phyloP scores from a whole-genome alignment of 2,888 invertebrate genomes.

The Drosophila neotestacea region DNA sequence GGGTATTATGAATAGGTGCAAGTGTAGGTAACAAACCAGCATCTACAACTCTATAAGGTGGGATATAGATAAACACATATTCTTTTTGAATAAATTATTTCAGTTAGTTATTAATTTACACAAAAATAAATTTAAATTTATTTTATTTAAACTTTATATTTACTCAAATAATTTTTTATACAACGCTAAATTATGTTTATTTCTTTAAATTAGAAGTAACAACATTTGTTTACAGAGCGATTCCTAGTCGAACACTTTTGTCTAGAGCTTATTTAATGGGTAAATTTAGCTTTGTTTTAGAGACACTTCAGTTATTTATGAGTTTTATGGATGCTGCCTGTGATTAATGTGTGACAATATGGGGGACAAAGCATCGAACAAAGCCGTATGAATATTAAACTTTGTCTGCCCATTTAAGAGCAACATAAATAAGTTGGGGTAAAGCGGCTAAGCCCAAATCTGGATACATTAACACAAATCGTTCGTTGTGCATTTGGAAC shows the following conservation, averaged over 20 bases:
- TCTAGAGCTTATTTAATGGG: conserved; percentile 1
- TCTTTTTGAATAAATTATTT: too few species aligned
- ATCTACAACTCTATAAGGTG: too few species aligned
- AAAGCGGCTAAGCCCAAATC: conserved; percentile 43
- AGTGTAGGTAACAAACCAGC: neutral
- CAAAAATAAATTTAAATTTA: too few species aligned
- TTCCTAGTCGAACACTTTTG: neutral
- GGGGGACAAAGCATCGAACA: conserved; percentile 19
- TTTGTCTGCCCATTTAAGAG: conserved; percentile 63
- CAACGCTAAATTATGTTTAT: too few species aligned
- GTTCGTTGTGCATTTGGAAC: conserved; percentile 45
- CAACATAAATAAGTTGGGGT: conserved; percentile 69
- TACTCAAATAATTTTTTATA: too few species aligned
- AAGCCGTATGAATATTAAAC: conserved; percentile 72
- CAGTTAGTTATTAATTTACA: too few species aligned
- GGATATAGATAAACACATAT: too few species aligned
- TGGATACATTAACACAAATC: conserved; percentile 75
- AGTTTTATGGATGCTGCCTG: conserved; percentile 56
- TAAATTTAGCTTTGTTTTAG: conserved; percentile 20
- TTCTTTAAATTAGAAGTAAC: too few species aligned
- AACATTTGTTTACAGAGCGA: neutral
- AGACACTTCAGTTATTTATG: conserved; percentile 59
- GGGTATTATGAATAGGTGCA: neutral
- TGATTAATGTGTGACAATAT: conserved; percentile 72
- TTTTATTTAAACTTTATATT: too few species aligned